Evolutionary conservation across 2,113 vertebrate species (phyloP).

Genomic region (Apus apus): DNA sequence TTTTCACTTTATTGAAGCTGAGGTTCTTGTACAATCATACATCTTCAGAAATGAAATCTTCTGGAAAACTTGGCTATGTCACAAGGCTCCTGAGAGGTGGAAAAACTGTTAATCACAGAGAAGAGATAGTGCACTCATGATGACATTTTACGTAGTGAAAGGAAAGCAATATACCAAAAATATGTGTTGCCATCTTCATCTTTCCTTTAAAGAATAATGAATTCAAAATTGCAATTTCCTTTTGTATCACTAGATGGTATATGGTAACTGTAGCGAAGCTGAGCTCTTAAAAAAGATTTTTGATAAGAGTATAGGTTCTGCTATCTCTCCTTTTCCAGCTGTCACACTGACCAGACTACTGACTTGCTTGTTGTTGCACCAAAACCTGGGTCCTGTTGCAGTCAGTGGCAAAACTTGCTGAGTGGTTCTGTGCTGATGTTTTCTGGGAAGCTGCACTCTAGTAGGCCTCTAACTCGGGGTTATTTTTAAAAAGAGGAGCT

Average conservation of each 20-base stretch:
- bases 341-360: neutral
- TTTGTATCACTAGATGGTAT: slow-evolving; percentile 55
- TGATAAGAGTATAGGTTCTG: neutral
- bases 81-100: neutral
- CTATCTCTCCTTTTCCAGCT: neutral
- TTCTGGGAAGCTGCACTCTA: neutral
- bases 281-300: neutral
- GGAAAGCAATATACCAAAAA: neutral
- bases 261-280: slow-evolving; percentile 11
- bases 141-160: neutral
- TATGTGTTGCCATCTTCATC: neutral
- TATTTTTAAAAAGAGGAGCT: neutral
- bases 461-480: neutral
- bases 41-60: neutral
- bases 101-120: neutral
- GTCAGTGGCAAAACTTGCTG: neutral
- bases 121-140: neutral
- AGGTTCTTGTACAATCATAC: neutral
- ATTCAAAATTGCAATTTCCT: slow-evolving; percentile 36
- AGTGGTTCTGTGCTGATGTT: neutral
- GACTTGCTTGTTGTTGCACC: neutral
- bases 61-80: neutral
- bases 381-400: neutral
- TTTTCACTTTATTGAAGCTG: neutral
- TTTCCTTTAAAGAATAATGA: neutral